Conservation (phyloP, 2,113 vertebrate genomes). For the Hippoglossus stenolepis region DNA sequence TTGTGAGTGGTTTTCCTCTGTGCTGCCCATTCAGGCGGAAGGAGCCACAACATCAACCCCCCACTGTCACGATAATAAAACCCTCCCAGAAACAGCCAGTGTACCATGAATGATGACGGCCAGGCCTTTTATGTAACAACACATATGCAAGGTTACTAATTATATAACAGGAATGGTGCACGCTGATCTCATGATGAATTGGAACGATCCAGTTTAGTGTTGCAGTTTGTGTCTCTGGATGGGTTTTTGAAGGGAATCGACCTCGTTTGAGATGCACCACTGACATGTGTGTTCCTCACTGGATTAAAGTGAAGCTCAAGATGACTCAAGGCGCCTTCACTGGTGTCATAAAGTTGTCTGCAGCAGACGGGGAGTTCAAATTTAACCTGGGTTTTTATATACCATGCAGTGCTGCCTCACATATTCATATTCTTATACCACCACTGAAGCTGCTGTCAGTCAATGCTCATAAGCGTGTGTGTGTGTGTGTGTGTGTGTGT, state of each 20-base stretch:
- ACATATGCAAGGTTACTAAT: slow-evolving; percentile 29
- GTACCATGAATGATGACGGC: slow-evolving; percentile 38
- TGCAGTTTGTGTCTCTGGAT: not conserved
- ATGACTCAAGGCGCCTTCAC: slow-evolving; percentile 24
- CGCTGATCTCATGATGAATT: not conserved
- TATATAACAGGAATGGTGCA: slow-evolving; percentile 27
- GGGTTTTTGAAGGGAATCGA: not conserved
- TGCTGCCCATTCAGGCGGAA: slow-evolving; percentile 29
- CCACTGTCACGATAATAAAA: slow-evolving; percentile 29
- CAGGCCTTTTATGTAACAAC: slow-evolving; percentile 40
- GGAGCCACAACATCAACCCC: slow-evolving; percentile 24
- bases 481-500: slow-evolving; percentile 30
- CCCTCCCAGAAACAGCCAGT: slow-evolving; percentile 35
- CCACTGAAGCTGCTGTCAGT: slow-evolving; percentile 60
- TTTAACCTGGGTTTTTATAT: slow-evolving; percentile 51
- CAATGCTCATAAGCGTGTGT: slow-evolving; percentile 29
- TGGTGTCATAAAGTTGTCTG: slow-evolving; percentile 36
- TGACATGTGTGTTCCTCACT: slow-evolving; percentile 9
- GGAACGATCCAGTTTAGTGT: too few relatives aligned
- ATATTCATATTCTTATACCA: slow-evolving; percentile 54
- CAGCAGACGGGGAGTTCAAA: slow-evolving; percentile 38
- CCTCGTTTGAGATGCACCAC: not conserved
- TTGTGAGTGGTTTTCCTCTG: not conserved
- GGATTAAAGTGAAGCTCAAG: slow-evolving; percentile 42
- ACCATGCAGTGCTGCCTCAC: slow-evolving; percentile 12